phyloP scores from a whole-genome alignment of 2,888 invertebrate genomes.

The Eupithecia inturbata region DNA sequence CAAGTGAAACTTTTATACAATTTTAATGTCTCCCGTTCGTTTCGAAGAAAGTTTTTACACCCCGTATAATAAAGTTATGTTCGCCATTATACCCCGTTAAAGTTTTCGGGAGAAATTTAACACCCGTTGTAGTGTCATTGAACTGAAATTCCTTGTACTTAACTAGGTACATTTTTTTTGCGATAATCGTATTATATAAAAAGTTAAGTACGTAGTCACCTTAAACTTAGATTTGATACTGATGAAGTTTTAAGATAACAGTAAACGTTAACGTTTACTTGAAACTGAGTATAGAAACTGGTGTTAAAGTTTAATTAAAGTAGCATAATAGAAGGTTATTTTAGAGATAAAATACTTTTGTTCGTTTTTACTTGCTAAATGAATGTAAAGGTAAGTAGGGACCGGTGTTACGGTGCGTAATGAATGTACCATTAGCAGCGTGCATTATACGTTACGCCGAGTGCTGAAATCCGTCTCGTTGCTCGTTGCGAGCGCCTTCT shows the following conservation, averaged over 20 bases:
- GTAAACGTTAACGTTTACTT: conserved; percentile 23
- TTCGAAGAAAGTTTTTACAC: conserved; percentile 9
- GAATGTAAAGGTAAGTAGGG: background rate
- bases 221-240: conserved; percentile 23
- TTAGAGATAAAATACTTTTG: conserved; percentile 11
- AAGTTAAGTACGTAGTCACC: conserved; percentile 14
- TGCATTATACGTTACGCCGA: background rate
- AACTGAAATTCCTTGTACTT: background rate
- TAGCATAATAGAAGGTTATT: conserved; percentile 23
- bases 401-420: background rate
- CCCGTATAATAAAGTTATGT: conserved; percentile 2
- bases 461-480: background rate
- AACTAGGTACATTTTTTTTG: background rate
- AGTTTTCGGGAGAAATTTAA: background rate
- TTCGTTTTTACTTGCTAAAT: conserved; percentile 6
- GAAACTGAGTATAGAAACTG: conserved; percentile 30
- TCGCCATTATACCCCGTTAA: conserved; percentile 6
- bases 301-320: conserved; percentile 33
- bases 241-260: conserved; percentile 32
- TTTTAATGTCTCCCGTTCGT: conserved; percentile 3
- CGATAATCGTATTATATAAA: conserved; percentile 1
- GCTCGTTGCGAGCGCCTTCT: too few relatives aligned
- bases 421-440: background rate
- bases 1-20: background rate
- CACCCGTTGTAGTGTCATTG: conserved; percentile 7